These are phyloP conservation scores for Tupaia tana DNA, from an alignment of 2,113 vertebrate species.

Conservation along the genomic window DNA sequence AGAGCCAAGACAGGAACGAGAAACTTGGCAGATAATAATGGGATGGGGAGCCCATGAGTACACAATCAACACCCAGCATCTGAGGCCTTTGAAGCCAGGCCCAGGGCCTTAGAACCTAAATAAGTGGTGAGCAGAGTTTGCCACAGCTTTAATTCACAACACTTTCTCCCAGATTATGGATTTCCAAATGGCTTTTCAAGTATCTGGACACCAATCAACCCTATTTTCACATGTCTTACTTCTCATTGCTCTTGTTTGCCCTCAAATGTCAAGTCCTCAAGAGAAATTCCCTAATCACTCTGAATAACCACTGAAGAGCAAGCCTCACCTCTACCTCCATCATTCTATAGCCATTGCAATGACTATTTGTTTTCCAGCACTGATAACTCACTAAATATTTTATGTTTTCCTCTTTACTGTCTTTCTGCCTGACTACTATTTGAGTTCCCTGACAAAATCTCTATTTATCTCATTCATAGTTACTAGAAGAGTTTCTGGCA, in stretches of 20 bases:
- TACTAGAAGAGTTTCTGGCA: background rate
- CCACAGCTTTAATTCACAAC: background rate
- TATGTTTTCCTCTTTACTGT: background rate
- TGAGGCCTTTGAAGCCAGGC: background rate
- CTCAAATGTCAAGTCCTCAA: background rate
- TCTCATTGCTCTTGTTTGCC: background rate
- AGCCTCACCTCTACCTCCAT: background rate
- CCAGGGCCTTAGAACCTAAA: background rate
- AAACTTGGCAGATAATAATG: background rate
- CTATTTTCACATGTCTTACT: background rate
- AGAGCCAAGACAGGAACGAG: background rate
- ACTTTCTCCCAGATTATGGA: background rate
- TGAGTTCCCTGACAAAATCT: background rate
- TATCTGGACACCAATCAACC: background rate
- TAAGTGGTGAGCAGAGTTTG: background rate
- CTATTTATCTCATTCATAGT: background rate
- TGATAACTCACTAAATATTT: background rate
- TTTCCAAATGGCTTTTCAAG: background rate
- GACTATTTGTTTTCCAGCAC: background rate
- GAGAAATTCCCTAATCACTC: background rate
- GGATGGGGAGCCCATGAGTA: background rate
- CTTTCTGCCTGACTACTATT: background rate
- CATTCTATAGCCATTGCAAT: too few species aligned
- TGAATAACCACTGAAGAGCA: background rate
- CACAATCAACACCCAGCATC: background rate